Base-by-base conservation (phyloP, 2,113 vertebrate genomes). In the Puntigrus tetrazona region DNA sequence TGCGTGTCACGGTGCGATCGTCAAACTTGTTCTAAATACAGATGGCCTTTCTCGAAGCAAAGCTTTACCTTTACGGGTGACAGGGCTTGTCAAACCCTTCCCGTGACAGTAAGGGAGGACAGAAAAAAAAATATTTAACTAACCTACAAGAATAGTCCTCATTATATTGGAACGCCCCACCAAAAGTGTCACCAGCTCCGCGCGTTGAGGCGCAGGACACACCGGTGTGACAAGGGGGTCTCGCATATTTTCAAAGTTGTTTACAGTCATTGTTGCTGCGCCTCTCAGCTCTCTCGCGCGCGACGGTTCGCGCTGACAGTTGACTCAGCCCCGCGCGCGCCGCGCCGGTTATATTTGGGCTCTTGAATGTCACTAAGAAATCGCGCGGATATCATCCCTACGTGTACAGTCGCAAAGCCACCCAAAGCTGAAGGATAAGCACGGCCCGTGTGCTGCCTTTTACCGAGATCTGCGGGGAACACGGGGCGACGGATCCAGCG, bases 91-190 rank as follows among this genome's bases (percentile, higher is more conserved):
- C 82, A 84, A 18, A 59, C 13, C 78, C 59, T 65, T 82, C 65
- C 65, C 11, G 80, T 55, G 43, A 70, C 65, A 82, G 65, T 47
- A 72, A 14, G 13, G 65, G 65, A 70, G 80, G 45, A 82, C 31
- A 70, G 43, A 36, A 25, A 55, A 67, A 65, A 82, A 70, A 70
- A 81, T 70, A 63, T 76, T 61, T 34, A 38, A 36, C 45, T 72
- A 67, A 74, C 72, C 10, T 55, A 84, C 59, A 84, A 76, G 74
- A 80, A 85, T 74, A 85, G 84, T 55, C 14, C 84, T 85, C 78
- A 81, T 85, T 85, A 85, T 85, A 85, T 34, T 47, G 52, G 65
- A 70, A 57, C 27, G 63, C 34, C 76, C 50, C 84, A 61, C 76
- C n/a, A 55, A 43, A 85, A 61, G 34, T 78, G 84, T 85, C 84